A percentile compares a stretch with the other conserved stretches of the same genome.
Conservation (phyloP, 2,888 invertebrate genomes). For the Drosophila villosipedis region DNA sequence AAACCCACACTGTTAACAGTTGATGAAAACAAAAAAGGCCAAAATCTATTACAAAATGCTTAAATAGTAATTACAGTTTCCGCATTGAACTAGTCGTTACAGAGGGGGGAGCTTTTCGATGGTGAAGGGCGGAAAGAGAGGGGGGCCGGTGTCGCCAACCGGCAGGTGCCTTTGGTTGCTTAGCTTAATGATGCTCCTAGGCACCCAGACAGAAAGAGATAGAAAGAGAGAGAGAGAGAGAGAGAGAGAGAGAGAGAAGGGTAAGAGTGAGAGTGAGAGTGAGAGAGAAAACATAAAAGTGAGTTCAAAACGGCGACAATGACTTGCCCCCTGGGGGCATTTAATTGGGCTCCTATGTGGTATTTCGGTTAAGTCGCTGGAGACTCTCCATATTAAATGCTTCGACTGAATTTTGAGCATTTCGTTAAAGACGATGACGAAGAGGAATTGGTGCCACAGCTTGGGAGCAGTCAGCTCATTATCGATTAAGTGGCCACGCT, state of each 20-base stretch:
- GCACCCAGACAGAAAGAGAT: neutral
- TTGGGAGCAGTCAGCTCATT: slow-evolving; percentile 56
- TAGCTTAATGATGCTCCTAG: slow-evolving; percentile 42
- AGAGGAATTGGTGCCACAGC: slow-evolving; percentile 11
- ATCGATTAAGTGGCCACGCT: slow-evolving; percentile 74
- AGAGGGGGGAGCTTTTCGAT: neutral
- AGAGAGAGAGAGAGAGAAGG: neutral
- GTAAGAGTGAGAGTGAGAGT: neutral
- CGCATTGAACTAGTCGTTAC: slow-evolving; percentile 54
- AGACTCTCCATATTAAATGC: slow-evolving; percentile 17
- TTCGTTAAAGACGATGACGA: slow-evolving; percentile 61
- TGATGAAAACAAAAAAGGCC: slow-evolving; percentile 41
- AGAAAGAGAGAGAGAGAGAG: neutral
- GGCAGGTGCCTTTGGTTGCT: slow-evolving; percentile 28
- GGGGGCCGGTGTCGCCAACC: slow-evolving; percentile 49
- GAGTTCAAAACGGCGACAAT: slow-evolving; percentile 36
- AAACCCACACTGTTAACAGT: slow-evolving; percentile 54
- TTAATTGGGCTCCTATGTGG: slow-evolving; percentile 33
- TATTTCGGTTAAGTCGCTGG: slow-evolving; percentile 1
- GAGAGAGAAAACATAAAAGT: neutral
- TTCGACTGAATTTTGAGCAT: slow-evolving; percentile 37
- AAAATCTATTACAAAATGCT: slow-evolving; percentile 76
- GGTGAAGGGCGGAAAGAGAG: neutral
- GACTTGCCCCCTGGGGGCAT: slow-evolving; percentile 35
- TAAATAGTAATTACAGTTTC: slow-evolving; percentile 74